Evolutionary conservation across 2,113 vertebrate genomes (phyloP).

Genomic region (Verasper variegatus): DNA sequence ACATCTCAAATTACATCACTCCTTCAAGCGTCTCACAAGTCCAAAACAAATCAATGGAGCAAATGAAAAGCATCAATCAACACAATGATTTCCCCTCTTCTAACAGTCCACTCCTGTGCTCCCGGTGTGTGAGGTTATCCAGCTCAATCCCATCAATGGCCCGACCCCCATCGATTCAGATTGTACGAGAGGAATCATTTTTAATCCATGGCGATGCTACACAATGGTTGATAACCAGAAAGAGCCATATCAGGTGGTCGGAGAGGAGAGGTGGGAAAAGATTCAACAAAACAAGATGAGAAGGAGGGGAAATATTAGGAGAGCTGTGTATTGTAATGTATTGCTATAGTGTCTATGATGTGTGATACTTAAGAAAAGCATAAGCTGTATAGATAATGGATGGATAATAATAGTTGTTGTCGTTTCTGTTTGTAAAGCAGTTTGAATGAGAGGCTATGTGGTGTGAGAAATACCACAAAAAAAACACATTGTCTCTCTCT

Average conservation of each 20-base stretch:
- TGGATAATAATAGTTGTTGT: no score
- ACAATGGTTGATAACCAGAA: slow-evolving; percentile 40
- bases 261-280: neutral
- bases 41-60: slow-evolving; percentile 59
- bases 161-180: slow-evolving; percentile 33
- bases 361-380: no score
- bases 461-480: no score
- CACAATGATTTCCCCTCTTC: slow-evolving; percentile 48
- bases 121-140: slow-evolving; percentile 49
- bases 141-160: slow-evolving; percentile 57
- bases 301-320: neutral
- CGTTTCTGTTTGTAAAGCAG: no score
- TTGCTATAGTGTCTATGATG: no score
- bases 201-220: slow-evolving; percentile 35
- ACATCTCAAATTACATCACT: slow-evolving; percentile 41
- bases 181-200: slow-evolving; percentile 51
- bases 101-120: slow-evolving; percentile 38
- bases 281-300: slow-evolving; percentile 11
- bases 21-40: slow-evolving; percentile 13
- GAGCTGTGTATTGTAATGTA: neutral
- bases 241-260: neutral
- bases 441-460: no score
- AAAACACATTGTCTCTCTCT: no score
- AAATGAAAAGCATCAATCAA: slow-evolving; percentile 69
- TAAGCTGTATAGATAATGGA: no score